These are phyloP conservation scores for Henicopernis longicauda DNA, from an alignment of 2,113 vertebrate genomes.

Conservation along the genomic window DNA sequence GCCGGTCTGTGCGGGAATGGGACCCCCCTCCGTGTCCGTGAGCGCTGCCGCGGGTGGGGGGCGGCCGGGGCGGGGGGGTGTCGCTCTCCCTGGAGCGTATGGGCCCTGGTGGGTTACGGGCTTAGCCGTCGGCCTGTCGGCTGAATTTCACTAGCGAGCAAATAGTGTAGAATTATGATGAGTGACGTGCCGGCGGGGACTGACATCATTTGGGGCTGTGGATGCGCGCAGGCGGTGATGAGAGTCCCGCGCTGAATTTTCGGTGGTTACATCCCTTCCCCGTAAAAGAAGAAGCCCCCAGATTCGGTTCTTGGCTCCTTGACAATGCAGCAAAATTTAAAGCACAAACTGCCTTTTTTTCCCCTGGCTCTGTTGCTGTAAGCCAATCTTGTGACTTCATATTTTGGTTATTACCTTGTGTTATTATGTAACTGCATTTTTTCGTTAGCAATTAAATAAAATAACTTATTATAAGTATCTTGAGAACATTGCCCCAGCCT, in stretches of 20 bases:
- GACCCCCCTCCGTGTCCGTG: not conserved
- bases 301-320: not conserved
- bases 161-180: not conserved
- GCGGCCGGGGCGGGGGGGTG: no score
- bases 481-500: conserved; percentile 47
- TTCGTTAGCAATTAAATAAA: not conserved
- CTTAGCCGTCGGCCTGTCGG: not conserved
- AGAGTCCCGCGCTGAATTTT: not conserved
- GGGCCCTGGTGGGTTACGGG: not conserved
- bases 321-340: conserved; percentile 67
- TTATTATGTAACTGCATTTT: conserved; percentile 38
- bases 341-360: not conserved
- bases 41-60: not conserved
- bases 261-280: not conserved
- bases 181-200: not conserved
- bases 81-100: not conserved
- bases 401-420: conserved; percentile 17
- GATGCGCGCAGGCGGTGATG: not conserved
- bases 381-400: not conserved
- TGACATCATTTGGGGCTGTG: not conserved
- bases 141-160: not conserved
- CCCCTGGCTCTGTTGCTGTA: not conserved
- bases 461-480: conserved; percentile 33
- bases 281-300: not conserved
- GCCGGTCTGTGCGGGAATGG: no score